phyloP scores from a whole-genome alignment of 2,113 vertebrate genomes.

The Chaetodon trifascialis region DNA sequence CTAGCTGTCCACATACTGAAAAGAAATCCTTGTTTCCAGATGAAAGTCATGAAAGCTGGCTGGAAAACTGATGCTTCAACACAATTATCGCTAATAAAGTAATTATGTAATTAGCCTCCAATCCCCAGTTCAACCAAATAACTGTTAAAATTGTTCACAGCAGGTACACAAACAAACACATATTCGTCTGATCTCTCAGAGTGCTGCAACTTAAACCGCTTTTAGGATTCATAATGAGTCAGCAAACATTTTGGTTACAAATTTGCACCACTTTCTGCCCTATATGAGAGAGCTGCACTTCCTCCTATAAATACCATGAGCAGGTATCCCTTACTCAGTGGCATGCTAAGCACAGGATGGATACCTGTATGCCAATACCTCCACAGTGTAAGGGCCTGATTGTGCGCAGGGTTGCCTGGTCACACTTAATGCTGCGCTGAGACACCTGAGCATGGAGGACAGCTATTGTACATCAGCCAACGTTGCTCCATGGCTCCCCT shows the following conservation, averaged over 20 bases:
- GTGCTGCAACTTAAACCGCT: conserved; percentile 54
- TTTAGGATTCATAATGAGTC: conserved; percentile 71
- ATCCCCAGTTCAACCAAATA: conserved; percentile 63
- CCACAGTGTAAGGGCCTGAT: conserved; percentile 72
- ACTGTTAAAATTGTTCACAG: conserved; percentile 70
- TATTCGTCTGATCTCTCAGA: conserved; percentile 61
- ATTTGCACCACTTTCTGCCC: conserved; percentile 66
- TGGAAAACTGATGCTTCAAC: conserved; percentile 60
- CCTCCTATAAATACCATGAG: conserved; percentile 76
- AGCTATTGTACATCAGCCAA: conserved; percentile 69
- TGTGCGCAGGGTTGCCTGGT: conserved; percentile 75
- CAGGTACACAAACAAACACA: conserved; percentile 70
- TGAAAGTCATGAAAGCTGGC: conserved; percentile 57
- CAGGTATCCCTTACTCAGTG: conserved; percentile 77
- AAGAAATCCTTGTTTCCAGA: conserved; percentile 72
- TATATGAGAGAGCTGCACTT: conserved; percentile 65
- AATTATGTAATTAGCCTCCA: conserved; percentile 69
- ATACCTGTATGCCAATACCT: conserved; percentile 76
- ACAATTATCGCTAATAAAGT: conserved; percentile 77
- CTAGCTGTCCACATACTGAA: conserved; percentile 50
- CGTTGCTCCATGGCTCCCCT: conserved; percentile 40
- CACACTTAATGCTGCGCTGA: conserved; percentile 75
- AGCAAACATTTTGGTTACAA: conserved; percentile 79
- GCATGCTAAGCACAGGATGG: conserved; percentile 73
- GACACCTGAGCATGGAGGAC: conserved; percentile 72